These are phyloP conservation scores for Craterocephalus amniculus DNA, from an alignment of 2,797 vertebrate species.

Conservation along the genomic window DNA sequence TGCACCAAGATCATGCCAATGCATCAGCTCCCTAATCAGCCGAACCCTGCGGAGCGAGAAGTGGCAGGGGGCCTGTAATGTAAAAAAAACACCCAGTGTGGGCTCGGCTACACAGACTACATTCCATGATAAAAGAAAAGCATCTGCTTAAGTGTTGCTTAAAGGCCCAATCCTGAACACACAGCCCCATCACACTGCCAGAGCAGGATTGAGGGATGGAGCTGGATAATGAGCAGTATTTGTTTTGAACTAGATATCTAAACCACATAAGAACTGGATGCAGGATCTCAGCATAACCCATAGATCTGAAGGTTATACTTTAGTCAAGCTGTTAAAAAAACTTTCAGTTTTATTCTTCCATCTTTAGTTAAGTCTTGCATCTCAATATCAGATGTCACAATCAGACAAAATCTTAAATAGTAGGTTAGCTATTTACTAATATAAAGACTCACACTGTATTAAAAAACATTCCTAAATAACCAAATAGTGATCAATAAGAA, in stretches of 20 bases:
- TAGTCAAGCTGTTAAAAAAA: slow-evolving; percentile 9
- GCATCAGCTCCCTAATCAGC: slow-evolving; percentile 74
- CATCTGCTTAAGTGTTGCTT: slow-evolving; percentile 68
- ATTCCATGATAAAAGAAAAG: slow-evolving; percentile 76
- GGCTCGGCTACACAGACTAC: slow-evolving; percentile 42
- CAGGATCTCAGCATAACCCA: background rate
- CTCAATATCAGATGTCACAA: background rate
- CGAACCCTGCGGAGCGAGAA: slow-evolving; percentile 65
- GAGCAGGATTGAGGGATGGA: slow-evolving; percentile 21
- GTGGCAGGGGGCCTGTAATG: slow-evolving; percentile 69
- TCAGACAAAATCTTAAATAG: background rate
- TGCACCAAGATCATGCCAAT: slow-evolving; percentile 55
- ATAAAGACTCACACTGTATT: background rate
- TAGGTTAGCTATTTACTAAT: background rate
- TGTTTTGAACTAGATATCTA: slow-evolving; percentile 28
- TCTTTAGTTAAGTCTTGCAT: background rate
- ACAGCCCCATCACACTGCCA: slow-evolving; percentile 38
- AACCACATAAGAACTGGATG: background rate
- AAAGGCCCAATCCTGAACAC: slow-evolving; percentile 61
- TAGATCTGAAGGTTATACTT: background rate
- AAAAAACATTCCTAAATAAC: slow-evolving; percentile 12
- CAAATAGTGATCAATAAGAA: slow-evolving; percentile 3
- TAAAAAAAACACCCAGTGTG: slow-evolving; percentile 68
- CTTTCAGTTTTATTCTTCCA: background rate
- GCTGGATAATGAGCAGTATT: slow-evolving; percentile 38